A percentile compares a stretch with the other conserved stretches of the same genome.
These are phyloP conservation scores for Drosophila murphyi DNA, from an alignment of 1,140 invertebrate species.

Conservation along the genomic window DNA sequence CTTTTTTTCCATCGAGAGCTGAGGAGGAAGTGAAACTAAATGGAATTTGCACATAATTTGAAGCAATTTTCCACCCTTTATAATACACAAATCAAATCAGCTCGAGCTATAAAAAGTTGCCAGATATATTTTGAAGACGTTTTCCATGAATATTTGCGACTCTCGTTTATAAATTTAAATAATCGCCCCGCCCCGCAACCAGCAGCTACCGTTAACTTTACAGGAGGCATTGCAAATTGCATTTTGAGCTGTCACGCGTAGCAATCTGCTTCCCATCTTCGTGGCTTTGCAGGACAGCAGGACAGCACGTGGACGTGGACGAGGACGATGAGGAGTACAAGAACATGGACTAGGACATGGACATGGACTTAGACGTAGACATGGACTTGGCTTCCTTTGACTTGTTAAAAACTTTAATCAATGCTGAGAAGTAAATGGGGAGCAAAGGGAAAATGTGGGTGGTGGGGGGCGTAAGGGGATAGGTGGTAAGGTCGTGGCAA, in stretches of 20 bases:
- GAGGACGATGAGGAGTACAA: neutral
- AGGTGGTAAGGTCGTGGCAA: slow-evolving; percentile 45
- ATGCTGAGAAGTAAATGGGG: slow-evolving; percentile 35
- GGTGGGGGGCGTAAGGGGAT: neutral
- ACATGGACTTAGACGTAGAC: neutral
- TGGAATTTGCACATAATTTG: neutral
- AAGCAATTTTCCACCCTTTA: neutral
- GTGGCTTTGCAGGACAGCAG: neutral
- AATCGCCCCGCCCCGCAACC: slow-evolving; percentile 9
- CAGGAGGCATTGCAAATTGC: slow-evolving; percentile 71
- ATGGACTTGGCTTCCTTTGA: slow-evolving; percentile 35
- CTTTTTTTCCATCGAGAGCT: neutral
- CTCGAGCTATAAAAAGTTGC: neutral
- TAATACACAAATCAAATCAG: neutral
- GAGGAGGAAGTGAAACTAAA: neutral
- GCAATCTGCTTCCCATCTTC: slow-evolving; percentile 27
- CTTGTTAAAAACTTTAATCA: slow-evolving; percentile 57
- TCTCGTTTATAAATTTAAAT: slow-evolving; percentile 54
- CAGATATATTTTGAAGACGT: slow-evolving; percentile 16
- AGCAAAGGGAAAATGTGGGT: neutral
- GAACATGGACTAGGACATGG: neutral
- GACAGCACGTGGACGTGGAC: neutral
- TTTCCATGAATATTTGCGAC: slow-evolving; percentile 48
- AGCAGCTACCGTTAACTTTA: slow-evolving; percentile 29
- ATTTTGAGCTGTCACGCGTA: slow-evolving; percentile 65